Evolutionary conservation across 2,888 invertebrate species (phyloP), one percentile per base, ranked within the genome.

Genomic region (Drosophila acutilabella): DNA sequence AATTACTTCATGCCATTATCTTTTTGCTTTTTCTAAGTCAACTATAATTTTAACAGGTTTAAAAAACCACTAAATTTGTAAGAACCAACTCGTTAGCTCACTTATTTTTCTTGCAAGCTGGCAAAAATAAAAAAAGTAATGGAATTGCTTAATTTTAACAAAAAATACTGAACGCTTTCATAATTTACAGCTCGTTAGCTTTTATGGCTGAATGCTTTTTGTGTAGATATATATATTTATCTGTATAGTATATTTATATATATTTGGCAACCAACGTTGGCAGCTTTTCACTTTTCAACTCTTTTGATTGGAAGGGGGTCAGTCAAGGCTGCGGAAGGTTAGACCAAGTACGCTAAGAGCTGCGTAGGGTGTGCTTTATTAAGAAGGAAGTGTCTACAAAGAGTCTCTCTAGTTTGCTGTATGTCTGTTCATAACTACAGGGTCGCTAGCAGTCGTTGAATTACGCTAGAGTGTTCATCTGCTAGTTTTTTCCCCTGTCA

Each of bases 201-300:
- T 88, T 83, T 82, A 88, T 82, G 64, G 86, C 42, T 80, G 82
- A 72, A 59, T 70, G 83, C 74, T 60, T 78, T 69, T 72, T 51
- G 42, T 60, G 48, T 13, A 33, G n/a, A 51, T 20, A 40, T 40
- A 51, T 40, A 56, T 56, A 20, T 69, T 69, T 58, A 50, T 64
- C 57, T 74, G 13, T 20, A 14, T 26, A 57, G 36, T 20, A 42
- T 16, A 40, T 53, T 60, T 62, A 58, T 62, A 50, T 62, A 50
- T 52, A 72, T 73, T 81, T 82, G 68, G 78, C 74, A 73, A 74
- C 47, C 69, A 72, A 26, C 11, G 40, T 11, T 30, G 86, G 74
- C 88, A 83, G 86, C 88, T 72, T 83, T 88, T 88, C 88, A 83
- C 80, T 83, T 83, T 82, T 85, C 82, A 88, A 76, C 80, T 81